Evolutionary conservation across 1,140 invertebrate genomes (phyloP), one percentile per base, ranked within the genome.

Genomic region (Caerostris darwini): DNA sequence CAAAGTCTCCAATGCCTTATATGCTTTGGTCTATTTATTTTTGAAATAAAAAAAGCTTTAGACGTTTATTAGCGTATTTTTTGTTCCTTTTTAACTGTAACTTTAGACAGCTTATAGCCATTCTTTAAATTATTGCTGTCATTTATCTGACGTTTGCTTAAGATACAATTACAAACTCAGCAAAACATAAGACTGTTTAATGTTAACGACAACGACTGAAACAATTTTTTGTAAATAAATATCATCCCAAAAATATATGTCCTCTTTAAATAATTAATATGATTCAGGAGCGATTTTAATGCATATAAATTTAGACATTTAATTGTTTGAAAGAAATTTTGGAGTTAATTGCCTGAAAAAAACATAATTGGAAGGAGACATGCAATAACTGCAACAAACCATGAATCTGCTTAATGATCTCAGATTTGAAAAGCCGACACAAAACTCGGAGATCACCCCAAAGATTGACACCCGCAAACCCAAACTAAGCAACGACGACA

Each of bases 351-450:
- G 34, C 2, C 34, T 34, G 34, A 67, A 12, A 67, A 64, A 64
- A 67, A 67, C 34, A 77, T 77, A 77, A 77, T 77, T 77, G 34
- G 71, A 12, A 34, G n/a, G n/a, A 77, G 71, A 77, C 34, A 50
- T 53, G 12, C 71, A 8, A 53, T 12, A 53, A 8, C 50, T 77
- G n/a, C n/a, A n/a, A n/a, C n/a, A n/a, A n/a, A n/a, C n/a, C 71
- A 53, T 77, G 12, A 19, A 77, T 77, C 69, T 34, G 61, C 7
- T 34, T 77, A 77, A 77, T 77, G 19, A 50, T 34, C 3, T 12
- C 19, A 6, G 34, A 77, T 34, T 77, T 53, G 69, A 5, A 5
- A 7, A 34, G 50, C 34, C 34, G 34, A 34, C 34, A 34, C 34
- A 34, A 2, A 8, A 8, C 69, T 2, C 34, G 34, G 34, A 34